Evolutionary conservation across 1,140 invertebrate genomes (phyloP).

Genomic region (Drosophila busckii): DNA sequence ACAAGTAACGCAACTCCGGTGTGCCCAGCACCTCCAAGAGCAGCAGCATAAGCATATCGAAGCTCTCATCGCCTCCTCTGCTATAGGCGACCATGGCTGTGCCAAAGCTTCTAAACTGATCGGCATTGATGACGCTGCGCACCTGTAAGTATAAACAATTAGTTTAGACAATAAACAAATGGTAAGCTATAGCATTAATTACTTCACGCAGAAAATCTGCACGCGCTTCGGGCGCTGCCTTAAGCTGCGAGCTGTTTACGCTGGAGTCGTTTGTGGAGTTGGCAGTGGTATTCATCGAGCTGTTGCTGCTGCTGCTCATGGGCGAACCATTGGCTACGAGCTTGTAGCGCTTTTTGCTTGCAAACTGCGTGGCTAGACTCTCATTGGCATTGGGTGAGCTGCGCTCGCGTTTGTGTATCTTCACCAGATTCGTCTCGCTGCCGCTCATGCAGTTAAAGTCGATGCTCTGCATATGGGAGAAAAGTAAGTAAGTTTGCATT

Average conservation of each 20-base stretch:
- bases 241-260: conserved; percentile 4
- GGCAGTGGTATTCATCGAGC: neutral
- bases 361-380: neutral
- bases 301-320: neutral
- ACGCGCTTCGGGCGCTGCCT: conserved; percentile 48
- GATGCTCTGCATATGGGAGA: conserved; percentile 38
- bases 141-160: conserved; percentile 30
- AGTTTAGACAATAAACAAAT: neutral
- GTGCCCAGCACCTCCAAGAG: conserved; percentile 80
- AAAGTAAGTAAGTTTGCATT: neutral
- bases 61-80: conserved; percentile 79
- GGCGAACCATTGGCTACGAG: conserved; percentile 35
- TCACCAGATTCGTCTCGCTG: conserved; percentile 31
- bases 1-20: conserved; percentile 81
- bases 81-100: conserved; percentile 82
- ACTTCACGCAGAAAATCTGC: conserved; percentile 73
- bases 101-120: conserved; percentile 82
- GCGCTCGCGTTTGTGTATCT: conserved; percentile 67
- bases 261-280: neutral
- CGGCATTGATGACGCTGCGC: conserved; percentile 74
- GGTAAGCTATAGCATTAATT: neutral
- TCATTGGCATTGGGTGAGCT: conserved; percentile 41
- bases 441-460: conserved; percentile 49
- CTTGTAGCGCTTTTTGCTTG: conserved; percentile 61
- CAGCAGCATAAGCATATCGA: conserved; percentile 79